A percentile compares a stretch with the other conserved stretches of the same genome.
phyloP scores from a whole-genome alignment of 2,888 invertebrate genomes.

The Drosophila anceps region DNA sequence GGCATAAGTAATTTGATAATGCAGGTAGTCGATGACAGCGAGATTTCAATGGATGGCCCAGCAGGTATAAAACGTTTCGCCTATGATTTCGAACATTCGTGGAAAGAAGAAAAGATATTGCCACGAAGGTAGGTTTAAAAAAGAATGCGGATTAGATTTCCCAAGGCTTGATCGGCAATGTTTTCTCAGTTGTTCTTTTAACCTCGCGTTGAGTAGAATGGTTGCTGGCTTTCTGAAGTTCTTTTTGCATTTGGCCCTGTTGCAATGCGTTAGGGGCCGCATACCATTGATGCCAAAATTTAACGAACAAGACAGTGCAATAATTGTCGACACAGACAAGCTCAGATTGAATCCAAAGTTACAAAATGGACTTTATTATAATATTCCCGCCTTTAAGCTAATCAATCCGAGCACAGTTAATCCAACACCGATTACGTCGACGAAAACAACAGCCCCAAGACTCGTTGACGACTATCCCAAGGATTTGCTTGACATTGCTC shows the following conservation, averaged over 20 bases:
- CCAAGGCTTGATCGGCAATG: conserved; percentile 1
- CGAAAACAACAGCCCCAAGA: conserved; percentile 33
- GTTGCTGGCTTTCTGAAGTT: conserved; percentile 26
- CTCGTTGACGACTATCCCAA: conserved; percentile 67
- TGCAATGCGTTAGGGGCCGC: conserved; percentile 48
- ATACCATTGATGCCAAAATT: conserved; percentile 53
- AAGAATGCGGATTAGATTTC: not conserved
- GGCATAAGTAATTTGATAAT: conserved; percentile 1
- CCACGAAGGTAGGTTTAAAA: conserved; percentile 14
- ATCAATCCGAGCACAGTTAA: conserved; percentile 37
- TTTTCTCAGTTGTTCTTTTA: conserved; percentile 61
- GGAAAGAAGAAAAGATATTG: conserved; percentile 42
- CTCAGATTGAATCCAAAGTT: conserved; percentile 42
- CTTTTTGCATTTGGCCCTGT: conserved; percentile 45
- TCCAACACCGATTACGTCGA: conserved; percentile 10
- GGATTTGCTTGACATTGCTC: conserved; percentile 79
- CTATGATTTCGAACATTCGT: conserved; percentile 41
- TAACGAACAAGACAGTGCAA: conserved; percentile 67
- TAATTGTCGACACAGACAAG: conserved; percentile 64
- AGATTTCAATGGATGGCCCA: conserved; percentile 62
- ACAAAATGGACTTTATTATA: conserved; percentile 60
- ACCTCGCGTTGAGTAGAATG: conserved; percentile 54
- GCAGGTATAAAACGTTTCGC: conserved; percentile 56
- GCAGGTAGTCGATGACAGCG: conserved; percentile 52
- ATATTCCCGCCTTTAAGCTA: conserved; percentile 67